These are phyloP conservation scores for Myathropa florea DNA, from an alignment of 2,888 invertebrate species.

Conservation along the genomic window DNA sequence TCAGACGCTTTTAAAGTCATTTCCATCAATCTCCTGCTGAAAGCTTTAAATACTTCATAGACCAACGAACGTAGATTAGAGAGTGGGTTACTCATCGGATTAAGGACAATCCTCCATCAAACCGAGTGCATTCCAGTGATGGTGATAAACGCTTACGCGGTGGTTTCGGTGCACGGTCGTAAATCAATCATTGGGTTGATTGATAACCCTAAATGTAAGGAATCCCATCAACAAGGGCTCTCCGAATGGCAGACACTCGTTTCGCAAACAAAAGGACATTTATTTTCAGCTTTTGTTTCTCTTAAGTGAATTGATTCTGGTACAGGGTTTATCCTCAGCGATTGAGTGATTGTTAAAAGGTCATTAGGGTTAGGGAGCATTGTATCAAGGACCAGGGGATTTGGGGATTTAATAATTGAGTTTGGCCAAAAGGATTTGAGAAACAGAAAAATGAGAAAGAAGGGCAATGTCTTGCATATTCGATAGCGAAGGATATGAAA, in stretches of 20 bases:
- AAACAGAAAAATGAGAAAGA: no score
- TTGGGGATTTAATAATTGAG: not conserved
- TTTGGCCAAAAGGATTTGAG: not conserved
- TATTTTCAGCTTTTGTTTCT: conserved; percentile 1
- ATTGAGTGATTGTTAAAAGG: conserved; percentile 17
- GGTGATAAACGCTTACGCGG: conserved; percentile 30
- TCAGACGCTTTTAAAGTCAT: not conserved
- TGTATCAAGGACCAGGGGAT: not conserved
- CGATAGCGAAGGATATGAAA: no score
- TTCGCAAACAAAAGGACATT: not conserved
- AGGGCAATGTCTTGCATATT: no score
- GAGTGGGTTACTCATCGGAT: not conserved
- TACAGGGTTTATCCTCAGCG: not conserved
- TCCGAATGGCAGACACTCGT: not conserved
- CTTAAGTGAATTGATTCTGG: conserved; percentile 48
- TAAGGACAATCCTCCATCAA: conserved; percentile 1
- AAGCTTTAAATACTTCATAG: not conserved
- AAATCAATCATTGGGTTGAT: conserved; percentile 46
- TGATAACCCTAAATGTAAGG: conserved; percentile 23
- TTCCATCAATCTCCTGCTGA: not conserved
- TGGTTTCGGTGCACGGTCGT: conserved; percentile 7
- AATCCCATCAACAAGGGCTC: conserved; percentile 17
- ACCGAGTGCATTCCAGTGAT: conserved; percentile 16
- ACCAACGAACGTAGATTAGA: not conserved
- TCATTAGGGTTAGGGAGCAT: not conserved